phyloP scores from a whole-genome alignment of 2,888 invertebrate species.

The Sinohyriopsis cumingii region DNA sequence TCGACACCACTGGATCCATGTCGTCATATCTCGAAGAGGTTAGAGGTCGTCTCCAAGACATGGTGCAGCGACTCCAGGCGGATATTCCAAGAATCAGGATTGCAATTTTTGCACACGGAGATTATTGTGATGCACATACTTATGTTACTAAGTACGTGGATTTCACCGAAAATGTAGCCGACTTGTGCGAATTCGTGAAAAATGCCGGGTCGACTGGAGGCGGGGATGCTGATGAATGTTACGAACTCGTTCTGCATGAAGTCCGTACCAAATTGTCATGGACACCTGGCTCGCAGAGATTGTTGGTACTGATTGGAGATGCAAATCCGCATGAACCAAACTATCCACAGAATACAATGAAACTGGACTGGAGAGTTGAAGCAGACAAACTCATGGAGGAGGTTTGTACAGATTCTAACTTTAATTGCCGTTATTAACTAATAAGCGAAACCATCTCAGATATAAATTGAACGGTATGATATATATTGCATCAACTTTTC shows the following conservation, averaged over 20 bases:
- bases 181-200: conserved; percentile 49
- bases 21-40: conserved; percentile 48
- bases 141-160: conserved; percentile 61
- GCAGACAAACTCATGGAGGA: conserved; percentile 7
- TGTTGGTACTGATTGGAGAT: conserved; percentile 55
- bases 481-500: too few relatives aligned
- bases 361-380: conserved; percentile 46
- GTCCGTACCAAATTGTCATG: conserved; percentile 45
- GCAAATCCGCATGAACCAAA: conserved; percentile 34
- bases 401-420: conserved; percentile 4
- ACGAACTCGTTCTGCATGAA: conserved; percentile 42
- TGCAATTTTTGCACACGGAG: conserved; percentile 67
- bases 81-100: conserved; percentile 64
- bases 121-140: conserved; percentile 57
- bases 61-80: conserved; percentile 59
- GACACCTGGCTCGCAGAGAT: conserved; percentile 43
- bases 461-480: too few relatives aligned
- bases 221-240: conserved; percentile 36
- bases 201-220: conserved; percentile 41
- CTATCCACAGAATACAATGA: conserved; percentile 27
- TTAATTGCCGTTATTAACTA: not conserved
- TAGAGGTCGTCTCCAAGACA: conserved; percentile 48
- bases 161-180: conserved; percentile 44
- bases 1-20: conserved; percentile 68
- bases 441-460: not conserved